These are phyloP conservation scores for Tortricodes alternella DNA, from an alignment of 2,888 invertebrate genomes.

Conservation along the genomic window DNA sequence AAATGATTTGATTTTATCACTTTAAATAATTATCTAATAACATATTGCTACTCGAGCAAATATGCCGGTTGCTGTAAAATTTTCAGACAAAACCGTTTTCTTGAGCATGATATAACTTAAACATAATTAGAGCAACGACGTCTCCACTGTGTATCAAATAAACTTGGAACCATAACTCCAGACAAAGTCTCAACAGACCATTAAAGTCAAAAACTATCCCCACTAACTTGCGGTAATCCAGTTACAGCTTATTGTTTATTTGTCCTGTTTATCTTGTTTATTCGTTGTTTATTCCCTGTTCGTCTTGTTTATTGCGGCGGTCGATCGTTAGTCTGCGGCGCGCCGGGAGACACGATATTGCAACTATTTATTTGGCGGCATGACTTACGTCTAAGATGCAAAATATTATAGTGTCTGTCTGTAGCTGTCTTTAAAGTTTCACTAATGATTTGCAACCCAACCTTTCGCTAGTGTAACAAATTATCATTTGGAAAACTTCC, in stretches of 20 bases:
- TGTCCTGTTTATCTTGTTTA: constrained; percentile 7
- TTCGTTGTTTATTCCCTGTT: constrained; percentile 12
- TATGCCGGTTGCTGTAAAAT: no score
- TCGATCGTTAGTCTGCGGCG: not conserved
- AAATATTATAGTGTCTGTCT: no score
- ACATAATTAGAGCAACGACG: not conserved
- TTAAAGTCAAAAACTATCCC: not conserved
- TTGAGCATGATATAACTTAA: no score
- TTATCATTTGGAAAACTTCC: no score
- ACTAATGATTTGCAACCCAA: not conserved
- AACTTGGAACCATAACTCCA: not conserved
- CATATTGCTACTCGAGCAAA: no score
- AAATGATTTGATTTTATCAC: no score
- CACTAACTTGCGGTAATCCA: constrained; percentile 5
- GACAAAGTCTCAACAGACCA: constrained; percentile 7
- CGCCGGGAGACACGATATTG: not conserved
- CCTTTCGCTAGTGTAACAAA: no score
- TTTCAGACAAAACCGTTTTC: no score
- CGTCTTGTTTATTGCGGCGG: not conserved
- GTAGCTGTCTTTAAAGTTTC: not conserved
- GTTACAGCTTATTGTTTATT: constrained; percentile 16
- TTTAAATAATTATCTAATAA: no score
- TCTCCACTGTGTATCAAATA: not conserved
- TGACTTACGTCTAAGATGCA: no score
- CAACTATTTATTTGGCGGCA: not conserved